Conservation (phyloP, 2,888 invertebrate genomes). For the Agrotis clavis region DNA sequence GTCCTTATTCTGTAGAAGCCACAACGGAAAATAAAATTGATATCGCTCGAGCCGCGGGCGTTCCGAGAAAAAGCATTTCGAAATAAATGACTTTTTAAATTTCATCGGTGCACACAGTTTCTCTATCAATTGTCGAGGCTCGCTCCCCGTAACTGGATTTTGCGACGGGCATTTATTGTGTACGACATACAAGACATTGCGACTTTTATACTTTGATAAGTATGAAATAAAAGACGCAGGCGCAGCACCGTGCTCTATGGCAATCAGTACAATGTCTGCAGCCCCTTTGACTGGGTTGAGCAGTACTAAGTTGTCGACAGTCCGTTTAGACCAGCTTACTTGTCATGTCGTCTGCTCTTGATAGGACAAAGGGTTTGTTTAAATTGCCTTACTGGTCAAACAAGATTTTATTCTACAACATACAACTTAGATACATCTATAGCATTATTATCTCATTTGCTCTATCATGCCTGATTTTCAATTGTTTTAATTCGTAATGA, state of each 20-base stretch:
- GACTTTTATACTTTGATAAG: slow-evolving; percentile 80
- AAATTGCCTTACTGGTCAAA: not conserved
- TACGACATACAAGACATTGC: slow-evolving; percentile 85
- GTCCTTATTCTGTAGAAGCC: slow-evolving; percentile 80
- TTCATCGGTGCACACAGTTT: slow-evolving; percentile 91
- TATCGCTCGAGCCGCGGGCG: slow-evolving; percentile 88
- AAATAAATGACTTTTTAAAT: slow-evolving; percentile 92
- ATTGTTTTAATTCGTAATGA: not conserved
- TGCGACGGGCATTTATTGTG: slow-evolving; percentile 89
- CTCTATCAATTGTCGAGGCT: slow-evolving; percentile 91
- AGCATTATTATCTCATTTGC: not conserved
- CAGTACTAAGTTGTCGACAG: slow-evolving; percentile 14
- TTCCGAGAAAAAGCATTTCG: slow-evolving; percentile 90
- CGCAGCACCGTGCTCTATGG: slow-evolving; percentile 72
- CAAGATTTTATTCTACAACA: not conserved
- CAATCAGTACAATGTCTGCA: slow-evolving; percentile 73
- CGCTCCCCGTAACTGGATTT: slow-evolving; percentile 89
- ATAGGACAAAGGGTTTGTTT: slow-evolving; percentile 29
- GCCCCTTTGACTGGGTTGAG: slow-evolving; percentile 46
- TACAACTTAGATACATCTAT: not conserved
- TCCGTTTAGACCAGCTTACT: slow-evolving; percentile 15
- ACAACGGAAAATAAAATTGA: slow-evolving; percentile 90
- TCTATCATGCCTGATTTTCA: not conserved
- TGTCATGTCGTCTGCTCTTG: slow-evolving; percentile 1
- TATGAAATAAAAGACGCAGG: slow-evolving; percentile 75